Percentiles rank a stretch among this genome's conserved stretches.
Conservation (phyloP, 2,888 invertebrate genomes). For the Cheilosia grossa region DNA sequence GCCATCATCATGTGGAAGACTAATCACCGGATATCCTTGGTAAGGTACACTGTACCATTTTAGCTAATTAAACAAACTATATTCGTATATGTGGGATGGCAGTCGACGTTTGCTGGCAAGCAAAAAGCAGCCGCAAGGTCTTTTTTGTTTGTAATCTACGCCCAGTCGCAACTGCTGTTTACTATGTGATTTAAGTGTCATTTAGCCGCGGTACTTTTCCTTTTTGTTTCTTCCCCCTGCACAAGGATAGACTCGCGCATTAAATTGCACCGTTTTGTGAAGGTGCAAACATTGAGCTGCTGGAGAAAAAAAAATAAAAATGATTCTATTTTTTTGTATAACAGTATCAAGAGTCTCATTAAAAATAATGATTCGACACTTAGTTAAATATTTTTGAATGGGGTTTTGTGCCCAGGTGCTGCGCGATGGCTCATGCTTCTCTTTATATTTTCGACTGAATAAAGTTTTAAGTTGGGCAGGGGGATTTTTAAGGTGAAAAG, state of each 20-base stretch:
- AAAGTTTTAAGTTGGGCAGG: conserved; percentile 18
- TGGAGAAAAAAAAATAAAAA: too few relatives aligned
- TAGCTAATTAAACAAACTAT: conserved; percentile 50
- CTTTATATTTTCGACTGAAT: conserved; percentile 2
- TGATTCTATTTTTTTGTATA: conserved; percentile 20
- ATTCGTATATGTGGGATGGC: background rate
- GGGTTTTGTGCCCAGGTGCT: conserved; percentile 46
- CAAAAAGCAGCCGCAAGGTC: conserved; percentile 38
- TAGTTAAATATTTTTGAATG: conserved; percentile 72
- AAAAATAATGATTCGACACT: conserved; percentile 74
- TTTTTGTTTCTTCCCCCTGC: background rate
- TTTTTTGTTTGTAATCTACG: background rate
- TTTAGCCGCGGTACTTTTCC: conserved; percentile 43
- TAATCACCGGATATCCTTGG: conserved; percentile 33
- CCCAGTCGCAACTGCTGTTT: conserved; percentile 6
- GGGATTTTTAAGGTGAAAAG: conserved; percentile 42
- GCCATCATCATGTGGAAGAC: conserved; percentile 5
- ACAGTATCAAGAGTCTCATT: conserved; percentile 71
- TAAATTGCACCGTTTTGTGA: conserved; percentile 56
- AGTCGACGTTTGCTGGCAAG: conserved; percentile 17
- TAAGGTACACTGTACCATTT: conserved; percentile 5
- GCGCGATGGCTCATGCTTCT: background rate
- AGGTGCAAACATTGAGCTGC: conserved; percentile 5
- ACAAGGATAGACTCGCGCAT: conserved; percentile 55
- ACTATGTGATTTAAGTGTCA: conserved; percentile 62